Conservation (phyloP, 2,888 invertebrate genomes). For the Quadroppia sp. region DNA sequence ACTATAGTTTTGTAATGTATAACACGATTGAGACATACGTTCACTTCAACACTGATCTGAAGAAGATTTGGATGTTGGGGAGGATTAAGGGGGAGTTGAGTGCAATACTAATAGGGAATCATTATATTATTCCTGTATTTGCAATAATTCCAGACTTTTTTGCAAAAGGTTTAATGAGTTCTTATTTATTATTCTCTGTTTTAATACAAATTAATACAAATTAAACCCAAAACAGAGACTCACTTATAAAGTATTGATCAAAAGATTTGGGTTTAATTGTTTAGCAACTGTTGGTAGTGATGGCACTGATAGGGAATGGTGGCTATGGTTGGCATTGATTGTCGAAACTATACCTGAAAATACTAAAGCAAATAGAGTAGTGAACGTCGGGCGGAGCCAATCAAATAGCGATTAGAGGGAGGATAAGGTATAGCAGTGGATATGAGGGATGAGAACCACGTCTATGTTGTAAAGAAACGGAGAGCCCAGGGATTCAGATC, state of each 20-base stretch:
- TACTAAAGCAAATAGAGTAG: constrained; percentile 13
- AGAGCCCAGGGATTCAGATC: constrained; percentile 23
- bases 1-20: not conserved
- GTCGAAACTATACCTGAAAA: constrained; percentile 28
- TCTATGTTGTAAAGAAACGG: not conserved
- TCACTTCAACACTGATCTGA: not conserved
- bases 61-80: not conserved
- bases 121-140: not conserved
- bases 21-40: constrained; percentile 13
- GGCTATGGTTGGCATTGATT: not conserved
- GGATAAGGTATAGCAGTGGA: constrained; percentile 22
- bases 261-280: not conserved
- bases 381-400: constrained; percentile 16
- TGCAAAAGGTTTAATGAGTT: not conserved
- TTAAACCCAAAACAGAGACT: not conserved
- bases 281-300: not conserved
- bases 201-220: not conserved
- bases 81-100: not conserved
- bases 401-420: constrained; percentile 26
- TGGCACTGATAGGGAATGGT: not conserved
- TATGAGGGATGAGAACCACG: not conserved
- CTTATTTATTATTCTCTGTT: not conserved
- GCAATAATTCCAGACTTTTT: not conserved
- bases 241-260: not conserved
- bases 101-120: not conserved